Evolutionary conservation across 1,140 invertebrate genomes (phyloP).

Genomic region (Pteromalus puparum): DNA sequence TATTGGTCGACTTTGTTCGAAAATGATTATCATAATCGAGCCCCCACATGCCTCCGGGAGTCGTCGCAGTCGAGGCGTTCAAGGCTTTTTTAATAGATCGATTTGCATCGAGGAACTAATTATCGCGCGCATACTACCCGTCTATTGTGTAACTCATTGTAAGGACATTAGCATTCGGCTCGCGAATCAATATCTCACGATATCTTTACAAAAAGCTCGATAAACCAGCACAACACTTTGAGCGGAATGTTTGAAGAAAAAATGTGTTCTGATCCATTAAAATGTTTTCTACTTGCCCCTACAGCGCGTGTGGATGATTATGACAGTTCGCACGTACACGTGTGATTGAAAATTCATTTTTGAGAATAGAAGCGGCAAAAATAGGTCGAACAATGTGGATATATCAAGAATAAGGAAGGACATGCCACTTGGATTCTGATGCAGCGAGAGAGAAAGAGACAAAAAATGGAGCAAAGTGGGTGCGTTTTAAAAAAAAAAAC

Average conservation of each 20-base stretch:
- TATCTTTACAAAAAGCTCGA: conserved; percentile 34
- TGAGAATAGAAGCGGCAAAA: too few relatives aligned
- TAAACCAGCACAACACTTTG: neutral
- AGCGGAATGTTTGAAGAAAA: neutral
- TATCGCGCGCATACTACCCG: conserved; percentile 48
- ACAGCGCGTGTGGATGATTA: too few relatives aligned
- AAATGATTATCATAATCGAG: conserved; percentile 67
- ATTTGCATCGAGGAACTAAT: conserved; percentile 68
- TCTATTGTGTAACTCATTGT: conserved; percentile 61
- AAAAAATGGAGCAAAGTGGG: neutral
- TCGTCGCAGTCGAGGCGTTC: conserved; percentile 49
- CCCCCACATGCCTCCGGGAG: conserved; percentile 57
- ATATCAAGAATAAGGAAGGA: too few relatives aligned
- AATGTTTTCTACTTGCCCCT: neutral
- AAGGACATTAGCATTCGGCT: conserved; percentile 59
- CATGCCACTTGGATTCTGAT: too few relatives aligned
- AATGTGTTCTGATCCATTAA: neutral
- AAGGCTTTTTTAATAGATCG: conserved; percentile 64
- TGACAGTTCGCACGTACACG: too few relatives aligned
- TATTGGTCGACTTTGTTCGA: conserved; percentile 52
- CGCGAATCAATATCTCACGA: conserved; percentile 46
- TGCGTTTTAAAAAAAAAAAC: neutral
- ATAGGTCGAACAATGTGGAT: too few relatives aligned
- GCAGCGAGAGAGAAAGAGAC: neutral
- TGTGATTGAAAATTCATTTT: too few relatives aligned